Conservation (phyloP, 1,140 invertebrate species). For the Musca domestica region DNA sequence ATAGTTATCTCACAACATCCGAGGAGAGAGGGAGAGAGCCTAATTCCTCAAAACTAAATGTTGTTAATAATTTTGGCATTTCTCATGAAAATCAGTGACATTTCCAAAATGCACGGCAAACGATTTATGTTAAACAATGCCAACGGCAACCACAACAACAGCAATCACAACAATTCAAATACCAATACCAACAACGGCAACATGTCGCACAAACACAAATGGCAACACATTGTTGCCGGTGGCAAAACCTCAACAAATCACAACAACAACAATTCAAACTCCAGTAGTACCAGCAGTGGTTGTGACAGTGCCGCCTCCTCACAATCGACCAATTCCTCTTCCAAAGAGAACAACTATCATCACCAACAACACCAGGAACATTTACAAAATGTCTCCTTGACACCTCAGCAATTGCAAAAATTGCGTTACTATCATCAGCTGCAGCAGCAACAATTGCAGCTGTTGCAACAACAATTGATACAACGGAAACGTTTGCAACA, state of each 20-base stretch:
- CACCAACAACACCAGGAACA: slow-evolving; percentile 33
- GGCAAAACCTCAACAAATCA: slow-evolving; percentile 22
- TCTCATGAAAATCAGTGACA: slow-evolving; percentile 53
- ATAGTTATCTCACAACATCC: background rate
- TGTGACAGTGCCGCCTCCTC: slow-evolving; percentile 39
- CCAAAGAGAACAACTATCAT: slow-evolving; percentile 48
- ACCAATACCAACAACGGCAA: slow-evolving; percentile 3
- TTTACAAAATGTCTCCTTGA: slow-evolving; percentile 35
- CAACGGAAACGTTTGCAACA: slow-evolving; percentile 44
- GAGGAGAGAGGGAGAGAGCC: too few relatives aligned
- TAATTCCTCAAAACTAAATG: slow-evolving; percentile 31
- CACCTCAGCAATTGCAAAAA: slow-evolving; percentile 44
- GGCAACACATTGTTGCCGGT: slow-evolving; percentile 40
- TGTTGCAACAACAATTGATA: slow-evolving; percentile 46
- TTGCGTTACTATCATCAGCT: slow-evolving; percentile 48
- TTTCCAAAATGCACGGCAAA: slow-evolving; percentile 44
- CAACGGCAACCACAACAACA: slow-evolving; percentile 32
- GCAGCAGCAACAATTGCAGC: slow-evolving; percentile 47
- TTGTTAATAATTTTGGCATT: slow-evolving; percentile 50
- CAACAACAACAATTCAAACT: slow-evolving; percentile 28
- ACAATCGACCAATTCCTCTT: slow-evolving; percentile 30
- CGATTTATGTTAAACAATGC: slow-evolving; percentile 26
- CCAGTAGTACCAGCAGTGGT: slow-evolving; percentile 47
- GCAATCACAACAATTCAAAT: slow-evolving; percentile 8
- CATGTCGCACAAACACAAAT: slow-evolving; percentile 26